A percentile compares a stretch with the other conserved stretches of the same genome.
phyloP scores from a whole-genome alignment of 1,140 invertebrate genomes.

The Trachymyrmex septentrionalis region DNA sequence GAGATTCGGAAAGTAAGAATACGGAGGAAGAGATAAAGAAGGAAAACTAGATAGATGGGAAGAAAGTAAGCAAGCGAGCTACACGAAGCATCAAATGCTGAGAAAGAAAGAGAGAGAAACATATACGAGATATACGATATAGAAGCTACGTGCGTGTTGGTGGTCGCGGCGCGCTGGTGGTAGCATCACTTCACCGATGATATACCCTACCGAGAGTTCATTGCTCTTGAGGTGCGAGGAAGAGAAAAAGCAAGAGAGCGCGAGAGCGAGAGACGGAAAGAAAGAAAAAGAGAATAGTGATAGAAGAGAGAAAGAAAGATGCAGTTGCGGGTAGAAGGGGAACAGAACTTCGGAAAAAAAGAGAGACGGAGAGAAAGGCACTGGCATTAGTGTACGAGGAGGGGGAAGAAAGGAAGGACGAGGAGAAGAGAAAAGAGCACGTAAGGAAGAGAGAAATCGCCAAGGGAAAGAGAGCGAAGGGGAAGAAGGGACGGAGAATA shows the following conservation, averaged over 20 bases:
- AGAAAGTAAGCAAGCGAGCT: slow-evolving; percentile 26
- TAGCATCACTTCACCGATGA: slow-evolving; percentile 84
- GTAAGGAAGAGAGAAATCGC: slow-evolving; percentile 25
- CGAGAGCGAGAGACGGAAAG: not conserved
- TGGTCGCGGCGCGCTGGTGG: slow-evolving; percentile 68
- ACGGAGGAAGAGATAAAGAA: not conserved
- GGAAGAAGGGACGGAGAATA: slow-evolving; percentile 25
- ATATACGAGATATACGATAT: slow-evolving; percentile 40
- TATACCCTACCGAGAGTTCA: slow-evolving; percentile 84
- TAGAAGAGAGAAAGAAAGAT: slow-evolving; percentile 44
- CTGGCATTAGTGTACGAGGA: slow-evolving; percentile 15
- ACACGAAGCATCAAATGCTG: slow-evolving; percentile 58
- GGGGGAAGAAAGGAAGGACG: slow-evolving; percentile 45
- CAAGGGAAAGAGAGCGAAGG: slow-evolving; percentile 53
- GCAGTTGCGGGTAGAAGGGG: not conserved
- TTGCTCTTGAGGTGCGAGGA: slow-evolving; percentile 83
- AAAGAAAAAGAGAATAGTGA: slow-evolving; percentile 6
- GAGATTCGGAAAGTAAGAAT: not conserved
- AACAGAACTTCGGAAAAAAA: slow-evolving; percentile 42
- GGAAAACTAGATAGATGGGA: not conserved
- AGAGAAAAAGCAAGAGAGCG: slow-evolving; percentile 60
- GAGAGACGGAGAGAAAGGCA: slow-evolving; percentile 56
- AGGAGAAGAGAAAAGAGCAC: slow-evolving; percentile 42
- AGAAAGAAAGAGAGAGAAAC: slow-evolving; percentile 44
- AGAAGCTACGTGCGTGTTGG: slow-evolving; percentile 48